Percentiles rank a stretch among this genome's conserved stretches.
Evolutionary conservation across 2,113 vertebrate genomes (phyloP).

Genomic region (Ammodramus savannarum): DNA sequence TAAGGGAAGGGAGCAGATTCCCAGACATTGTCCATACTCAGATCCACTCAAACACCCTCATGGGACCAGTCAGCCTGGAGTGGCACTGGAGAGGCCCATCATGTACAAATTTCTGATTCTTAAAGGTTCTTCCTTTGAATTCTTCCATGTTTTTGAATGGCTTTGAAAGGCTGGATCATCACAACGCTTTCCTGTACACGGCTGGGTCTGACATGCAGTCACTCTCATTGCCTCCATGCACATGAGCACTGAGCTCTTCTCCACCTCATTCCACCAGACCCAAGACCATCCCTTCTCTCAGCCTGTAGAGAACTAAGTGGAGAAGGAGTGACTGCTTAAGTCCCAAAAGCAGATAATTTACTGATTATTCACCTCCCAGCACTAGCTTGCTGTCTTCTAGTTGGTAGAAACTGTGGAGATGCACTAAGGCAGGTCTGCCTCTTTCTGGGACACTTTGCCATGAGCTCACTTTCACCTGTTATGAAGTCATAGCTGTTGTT

Average conservation of each 20-base stretch:
- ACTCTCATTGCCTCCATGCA: not conserved
- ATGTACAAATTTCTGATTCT: not conserved
- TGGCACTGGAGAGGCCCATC: not conserved
- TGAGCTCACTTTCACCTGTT: not conserved
- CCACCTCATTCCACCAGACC: not conserved
- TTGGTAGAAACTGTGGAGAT: not conserved
- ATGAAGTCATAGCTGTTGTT: fast-evolving
- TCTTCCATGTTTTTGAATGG: not conserved
- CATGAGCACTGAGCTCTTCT: fast-evolving
- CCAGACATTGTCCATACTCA: too few species aligned
- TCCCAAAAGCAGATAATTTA: not conserved
- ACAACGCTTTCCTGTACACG: not conserved
- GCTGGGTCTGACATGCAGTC: not conserved
- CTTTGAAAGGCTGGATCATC: not conserved
- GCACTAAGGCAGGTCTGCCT: not conserved
- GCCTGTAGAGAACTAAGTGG: not conserved
- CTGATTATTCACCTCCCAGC: not conserved
- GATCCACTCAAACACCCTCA: not conserved
- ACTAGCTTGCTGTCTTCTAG: not conserved
- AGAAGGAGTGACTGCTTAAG: not conserved
- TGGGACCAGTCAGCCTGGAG: not conserved
- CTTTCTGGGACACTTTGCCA: not conserved
- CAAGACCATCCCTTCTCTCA: not conserved
- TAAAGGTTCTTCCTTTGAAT: not conserved
- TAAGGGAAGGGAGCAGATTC: not conserved